Base-by-base conservation (phyloP, 1,140 invertebrate genomes). In the Magallana angulata region DNA sequence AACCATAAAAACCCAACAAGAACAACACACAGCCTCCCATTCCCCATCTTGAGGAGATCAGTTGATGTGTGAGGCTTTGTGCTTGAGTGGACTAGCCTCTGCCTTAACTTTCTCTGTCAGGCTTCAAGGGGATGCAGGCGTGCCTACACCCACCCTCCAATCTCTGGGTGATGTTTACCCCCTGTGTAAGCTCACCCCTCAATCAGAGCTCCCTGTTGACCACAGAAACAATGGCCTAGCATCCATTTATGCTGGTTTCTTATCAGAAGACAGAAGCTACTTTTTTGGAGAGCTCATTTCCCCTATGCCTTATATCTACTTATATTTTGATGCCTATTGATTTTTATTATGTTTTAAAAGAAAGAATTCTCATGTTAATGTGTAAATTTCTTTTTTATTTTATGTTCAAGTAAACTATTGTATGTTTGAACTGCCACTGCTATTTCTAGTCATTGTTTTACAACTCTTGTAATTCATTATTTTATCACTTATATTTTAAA, bases 391-490 rank as follows among this genome's bases (percentile, higher is more conserved):
- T 64, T 64, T 64, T 68, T 76, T 30, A 76, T 76, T 68, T 76
- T 30, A 76, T 76, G 68, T 76, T 76, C 68, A 76, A 30, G 60
- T 12, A 76, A 76, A 30, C 68, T 12, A 76, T 76, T 76, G 68
- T 76, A 76, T 76, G n/a, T 76, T 76, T 76, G 36, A 76, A 76
- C 68, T 76, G 68, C 68, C 68, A 76, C 68, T 76, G 68, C 24
- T 76, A 76, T 24, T 76, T 76, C 68, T 76, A 76, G 68, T 76
- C 68, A 76, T 36, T 76, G 68, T 76, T 76, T 76, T 76, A 76
- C 68, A 76, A 30, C 68, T 76, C 68, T 76, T 76, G 9, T 76
- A 76, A 76, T 76, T 76, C 68, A 76, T 76, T 76, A 76, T 76
- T 76, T 18, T 30, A 76, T 30, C 24, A 76, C 18, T 76, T 30